Base-by-base conservation (phyloP, 2,888 invertebrate species). In the Gari tellinella region DNA sequence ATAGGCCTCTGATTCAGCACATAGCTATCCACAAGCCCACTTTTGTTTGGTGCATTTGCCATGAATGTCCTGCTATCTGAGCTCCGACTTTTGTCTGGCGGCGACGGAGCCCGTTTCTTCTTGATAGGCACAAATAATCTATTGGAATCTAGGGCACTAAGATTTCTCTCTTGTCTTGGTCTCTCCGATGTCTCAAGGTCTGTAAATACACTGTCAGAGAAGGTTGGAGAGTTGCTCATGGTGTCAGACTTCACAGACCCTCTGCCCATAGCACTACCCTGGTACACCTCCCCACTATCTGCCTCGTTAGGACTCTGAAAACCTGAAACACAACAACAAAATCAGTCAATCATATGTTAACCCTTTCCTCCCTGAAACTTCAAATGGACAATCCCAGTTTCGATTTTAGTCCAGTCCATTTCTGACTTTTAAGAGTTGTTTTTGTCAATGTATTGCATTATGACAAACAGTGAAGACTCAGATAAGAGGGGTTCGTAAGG, bases 291-390 rank as follows among this genome's bases (percentile, higher is more conserved):
- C 3, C 25, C 60, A 49, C 45, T 26, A 43, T 46, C 60, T 2
- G 72, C 65, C 26, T 81, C 79, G 53, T 62, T 66, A 12, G 81
- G 83, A 55, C 82, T 82, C 49, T 81, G 81, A 15, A 81, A 81
- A 49, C 83, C 85, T 85, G 58, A 23, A 70, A 57, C 2, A 41
- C 25, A 46, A 31, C 4, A 4, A 31, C n/a, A 10, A 31, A 31
- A 10, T 31, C 31, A 31, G 10, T 31, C 4, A 31, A 31, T 7
- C 31, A n/a, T n/a, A n/a, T n/a, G n/a, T n/a, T n/a, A n/a, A n/a
- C n/a, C n/a, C n/a, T n/a, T n/a, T n/a, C n/a, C n/a, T n/a, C n/a
- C n/a, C n/a, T n/a, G n/a, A n/a, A n/a, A n/a, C n/a, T n/a, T n/a
- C n/a, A n/a, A n/a, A n/a, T n/a, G n/a, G n/a, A n/a, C n/a, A n/a